Conservation (phyloP, 2,113 vertebrate genomes). For the Plestiodon gilberti region DNA sequence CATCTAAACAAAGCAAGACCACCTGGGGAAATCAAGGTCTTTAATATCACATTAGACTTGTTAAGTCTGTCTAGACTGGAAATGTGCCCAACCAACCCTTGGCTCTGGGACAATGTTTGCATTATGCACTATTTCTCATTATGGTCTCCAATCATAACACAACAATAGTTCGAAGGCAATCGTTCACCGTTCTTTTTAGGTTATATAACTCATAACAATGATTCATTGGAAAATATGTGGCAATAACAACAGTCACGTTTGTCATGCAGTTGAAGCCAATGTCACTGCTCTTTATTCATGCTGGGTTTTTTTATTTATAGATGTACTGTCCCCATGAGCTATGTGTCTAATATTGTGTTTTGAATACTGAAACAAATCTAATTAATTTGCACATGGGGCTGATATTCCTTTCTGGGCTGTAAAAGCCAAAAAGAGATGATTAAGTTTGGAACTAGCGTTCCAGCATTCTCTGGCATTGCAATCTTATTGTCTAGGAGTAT, state of each 20-base stretch:
- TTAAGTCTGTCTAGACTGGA: not conserved
- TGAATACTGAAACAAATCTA: constrained; percentile 14
- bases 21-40: not conserved
- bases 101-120: not conserved
- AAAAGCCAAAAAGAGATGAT: not conserved
- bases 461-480: not conserved
- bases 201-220: not conserved
- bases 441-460: not conserved
- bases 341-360: not conserved
- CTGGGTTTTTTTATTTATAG: constrained; percentile 3
- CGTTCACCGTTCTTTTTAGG: not conserved
- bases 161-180: not conserved
- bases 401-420: not conserved
- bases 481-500: not conserved
- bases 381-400: not conserved
- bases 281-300: not conserved
- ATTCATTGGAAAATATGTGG: not conserved
- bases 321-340: not conserved
- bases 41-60: not conserved
- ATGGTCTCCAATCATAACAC: not conserved
- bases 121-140: not conserved
- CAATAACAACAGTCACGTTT: not conserved
- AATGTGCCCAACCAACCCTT: not conserved
- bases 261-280: not conserved
- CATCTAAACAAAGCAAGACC: not conserved